Conservation (phyloP, 2,113 vertebrate species). For the Bettongia penicillata region DNA sequence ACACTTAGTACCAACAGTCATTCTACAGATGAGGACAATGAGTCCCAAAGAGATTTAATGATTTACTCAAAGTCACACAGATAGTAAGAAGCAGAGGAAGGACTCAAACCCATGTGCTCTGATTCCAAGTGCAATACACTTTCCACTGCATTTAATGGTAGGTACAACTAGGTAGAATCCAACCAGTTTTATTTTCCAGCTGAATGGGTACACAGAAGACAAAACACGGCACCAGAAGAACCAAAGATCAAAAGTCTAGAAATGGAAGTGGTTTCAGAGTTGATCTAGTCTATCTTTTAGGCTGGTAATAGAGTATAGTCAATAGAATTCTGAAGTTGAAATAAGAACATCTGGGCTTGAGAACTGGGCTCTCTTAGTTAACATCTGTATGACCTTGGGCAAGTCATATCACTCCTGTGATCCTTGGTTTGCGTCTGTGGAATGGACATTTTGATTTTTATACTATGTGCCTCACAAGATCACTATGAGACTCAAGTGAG, state of each 20-base stretch:
- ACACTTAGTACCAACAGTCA: neutral
- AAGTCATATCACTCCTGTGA: neutral
- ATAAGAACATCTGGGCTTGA: neutral
- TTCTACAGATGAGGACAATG: neutral
- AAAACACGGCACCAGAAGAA: neutral
- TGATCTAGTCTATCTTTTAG: neutral
- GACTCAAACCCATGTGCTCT: neutral
- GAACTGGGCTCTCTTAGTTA: neutral
- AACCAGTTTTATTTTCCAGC: neutral
- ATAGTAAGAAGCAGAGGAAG: neutral
- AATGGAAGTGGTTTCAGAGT: neutral
- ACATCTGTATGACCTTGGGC: neutral
- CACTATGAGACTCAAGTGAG: neutral
- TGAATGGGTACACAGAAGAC: neutral
- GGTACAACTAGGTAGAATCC: neutral
- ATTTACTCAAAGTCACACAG: neutral
- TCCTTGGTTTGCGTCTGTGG: neutral
- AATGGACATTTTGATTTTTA: neutral
- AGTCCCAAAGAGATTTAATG: neutral
- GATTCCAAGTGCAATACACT: neutral
- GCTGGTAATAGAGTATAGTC: neutral
- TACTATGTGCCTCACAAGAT: neutral
- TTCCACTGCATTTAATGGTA: neutral
- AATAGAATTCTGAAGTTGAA: neutral
- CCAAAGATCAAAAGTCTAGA: neutral